Percentiles rank a stretch among this genome's conserved stretches.
Evolutionary conservation across 2,888 invertebrate species (phyloP).

Genomic region (Lasioglossum marginatum): DNA sequence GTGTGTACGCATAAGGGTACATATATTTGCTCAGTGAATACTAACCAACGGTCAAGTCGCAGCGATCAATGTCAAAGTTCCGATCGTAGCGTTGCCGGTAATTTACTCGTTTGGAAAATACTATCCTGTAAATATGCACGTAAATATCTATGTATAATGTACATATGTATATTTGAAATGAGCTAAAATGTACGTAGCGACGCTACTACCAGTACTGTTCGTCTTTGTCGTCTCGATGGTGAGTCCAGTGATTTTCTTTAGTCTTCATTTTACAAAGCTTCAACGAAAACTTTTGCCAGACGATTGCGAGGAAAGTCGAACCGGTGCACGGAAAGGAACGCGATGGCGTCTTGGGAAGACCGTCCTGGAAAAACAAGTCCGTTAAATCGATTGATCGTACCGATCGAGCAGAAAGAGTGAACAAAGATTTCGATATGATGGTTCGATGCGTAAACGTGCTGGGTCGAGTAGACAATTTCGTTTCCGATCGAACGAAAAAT

Average conservation of each 20-base stretch:
- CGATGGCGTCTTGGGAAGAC: background rate
- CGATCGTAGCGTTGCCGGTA: background rate
- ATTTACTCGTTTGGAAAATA: background rate
- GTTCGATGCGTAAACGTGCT: constrained; percentile 85
- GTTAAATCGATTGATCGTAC: constrained; percentile 38
- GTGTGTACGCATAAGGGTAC: background rate
- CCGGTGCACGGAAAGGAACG: constrained; percentile 9
- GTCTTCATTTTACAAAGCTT: background rate
- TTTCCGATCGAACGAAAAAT: constrained; percentile 84
- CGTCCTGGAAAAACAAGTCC: constrained; percentile 17
- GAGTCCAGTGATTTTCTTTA: constrained; percentile 20
- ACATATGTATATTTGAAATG: background rate
- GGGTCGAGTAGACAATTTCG: constrained; percentile 85
- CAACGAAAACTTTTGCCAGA: constrained; percentile 14
- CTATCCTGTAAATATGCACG: background rate
- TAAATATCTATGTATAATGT: background rate
- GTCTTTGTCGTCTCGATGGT: constrained; percentile 23
- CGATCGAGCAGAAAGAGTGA: constrained; percentile 82
- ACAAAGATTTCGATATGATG: constrained; percentile 85
- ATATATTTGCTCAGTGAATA: constrained; percentile 8
- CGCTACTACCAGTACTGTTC: constrained; percentile 19
- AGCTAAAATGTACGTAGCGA: constrained; percentile 27
- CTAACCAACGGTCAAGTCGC: background rate
- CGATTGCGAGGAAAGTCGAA: background rate
- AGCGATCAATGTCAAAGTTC: background rate